Conservation (phyloP, 2,797 vertebrate genomes). For the Xenentodon cancila region DNA sequence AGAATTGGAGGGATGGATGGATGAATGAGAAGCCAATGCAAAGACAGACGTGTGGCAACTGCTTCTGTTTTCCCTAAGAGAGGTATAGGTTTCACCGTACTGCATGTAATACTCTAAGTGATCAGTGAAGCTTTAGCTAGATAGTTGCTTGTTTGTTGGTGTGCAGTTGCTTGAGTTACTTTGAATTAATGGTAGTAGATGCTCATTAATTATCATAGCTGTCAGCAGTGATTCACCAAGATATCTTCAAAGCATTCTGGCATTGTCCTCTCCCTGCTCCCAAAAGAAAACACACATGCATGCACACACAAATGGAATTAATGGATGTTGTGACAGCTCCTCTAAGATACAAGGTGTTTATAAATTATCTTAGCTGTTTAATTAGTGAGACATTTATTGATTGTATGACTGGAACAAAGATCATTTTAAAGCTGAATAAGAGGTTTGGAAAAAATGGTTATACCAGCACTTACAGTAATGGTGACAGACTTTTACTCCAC, state of each 20-base stretch:
- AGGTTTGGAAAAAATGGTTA: conserved; percentile 7
- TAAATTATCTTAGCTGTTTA: conserved; percentile 48
- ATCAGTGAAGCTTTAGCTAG: conserved; percentile 41
- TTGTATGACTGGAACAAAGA: background rate
- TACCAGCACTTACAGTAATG: conserved; percentile 31
- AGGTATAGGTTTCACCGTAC: conserved; percentile 46
- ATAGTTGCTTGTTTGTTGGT: conserved; percentile 52
- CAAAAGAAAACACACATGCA: conserved; percentile 56
- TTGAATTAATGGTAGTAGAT: conserved; percentile 62
- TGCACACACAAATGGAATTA: conserved; percentile 56
- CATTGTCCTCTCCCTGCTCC: conserved; percentile 41
- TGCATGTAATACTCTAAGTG: conserved; percentile 30
- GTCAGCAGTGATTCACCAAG: conserved; percentile 63
- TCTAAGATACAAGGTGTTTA: conserved; percentile 29
- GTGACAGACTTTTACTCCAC: conserved; percentile 55
- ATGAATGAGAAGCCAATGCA: too few relatives aligned
- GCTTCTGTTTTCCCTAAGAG: conserved; percentile 60
- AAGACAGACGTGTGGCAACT: conserved; percentile 24
- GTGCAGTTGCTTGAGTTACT: conserved; percentile 54
- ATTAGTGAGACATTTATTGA: conserved; percentile 27
- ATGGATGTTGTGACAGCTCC: conserved; percentile 55
- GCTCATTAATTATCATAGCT: conserved; percentile 72
- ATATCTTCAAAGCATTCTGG: conserved; percentile 48
- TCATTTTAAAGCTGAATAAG: conserved; percentile 25
- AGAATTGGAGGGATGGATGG: too few relatives aligned